Evolutionary conservation across 2,113 vertebrate species (phyloP), one percentile per base, ranked within the genome.

Genomic region (Chamaetylas fuelleborni): DNA sequence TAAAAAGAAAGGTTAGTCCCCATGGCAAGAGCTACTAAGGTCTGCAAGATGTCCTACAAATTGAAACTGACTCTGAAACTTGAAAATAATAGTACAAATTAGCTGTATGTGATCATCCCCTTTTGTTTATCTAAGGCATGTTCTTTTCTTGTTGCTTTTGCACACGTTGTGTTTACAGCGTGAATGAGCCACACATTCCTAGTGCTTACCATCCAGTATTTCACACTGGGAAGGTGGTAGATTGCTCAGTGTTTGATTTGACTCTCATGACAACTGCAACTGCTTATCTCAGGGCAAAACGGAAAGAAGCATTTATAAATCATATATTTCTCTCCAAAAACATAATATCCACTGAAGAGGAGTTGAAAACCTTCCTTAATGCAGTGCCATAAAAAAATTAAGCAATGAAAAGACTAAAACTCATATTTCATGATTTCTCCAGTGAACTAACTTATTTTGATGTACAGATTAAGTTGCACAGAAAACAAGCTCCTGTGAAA

Each of bases 41-140:
- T 96, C 95, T 97, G 96, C 64, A 97, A 92, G 72, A 56, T 85
- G 48, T 97, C 90, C 93, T 97, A 90, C 67, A 96, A 97, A 97
- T 94, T 94, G 85, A 96, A 97, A 93, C 81, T 5, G 66, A 96
- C 85, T 86, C 48, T 48, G 23, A 88, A 93, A 96, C 78, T 94
- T 64, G 67, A 82, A 96, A 95, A 91, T 93, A 96, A 95, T 92
- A 85, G 70, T 96, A 96, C 91, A 96, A 97, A 97, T 97, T 92
- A 96, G 92, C 78, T 81, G 26, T 72, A 86, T 97, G 83, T 94
- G 93, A 97, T 98, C 93, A 89, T 88, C 73, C 6, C 3, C 62
- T 95, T 88, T 73, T 93, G 66, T 92, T 97, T 97, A 86, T 29
- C 62, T 65, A 88, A 94, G 93, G 71, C 40, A 72, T 86, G 50